A percentile compares a stretch with the other conserved stretches of the same genome.
phyloP scores from a whole-genome alignment of 2,113 vertebrate genomes.

The Eublepharis macularius region DNA sequence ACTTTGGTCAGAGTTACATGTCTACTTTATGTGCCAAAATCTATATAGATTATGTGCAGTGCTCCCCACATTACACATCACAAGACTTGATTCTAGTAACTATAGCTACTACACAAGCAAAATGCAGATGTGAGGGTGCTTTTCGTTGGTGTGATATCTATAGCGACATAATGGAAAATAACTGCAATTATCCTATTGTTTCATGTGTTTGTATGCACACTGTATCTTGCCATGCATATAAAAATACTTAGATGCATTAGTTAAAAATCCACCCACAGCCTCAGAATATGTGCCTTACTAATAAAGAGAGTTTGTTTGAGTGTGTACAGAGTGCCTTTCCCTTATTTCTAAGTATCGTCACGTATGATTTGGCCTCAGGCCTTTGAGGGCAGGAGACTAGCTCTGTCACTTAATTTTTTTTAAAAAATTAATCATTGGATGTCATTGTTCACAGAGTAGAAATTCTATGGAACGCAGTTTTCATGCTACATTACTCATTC shows the following conservation, averaged over 20 bases:
- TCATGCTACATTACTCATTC: constrained; percentile 7
- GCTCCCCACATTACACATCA: not conserved
- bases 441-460: not conserved
- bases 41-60: not conserved
- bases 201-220: not conserved
- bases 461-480: not conserved
- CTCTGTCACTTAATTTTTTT: not conserved
- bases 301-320: not conserved
- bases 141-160: not conserved
- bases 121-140: not conserved
- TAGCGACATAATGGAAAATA: not conserved
- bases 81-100: not conserved
- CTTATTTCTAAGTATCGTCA: not conserved
- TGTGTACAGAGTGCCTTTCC: not conserved
- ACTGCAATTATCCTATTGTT: not conserved
- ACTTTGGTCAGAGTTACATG: not conserved
- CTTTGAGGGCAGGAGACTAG: not conserved
- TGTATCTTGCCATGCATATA: not conserved
- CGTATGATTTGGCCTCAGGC: not conserved
- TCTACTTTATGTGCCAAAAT: not conserved
- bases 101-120: not conserved
- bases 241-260: not conserved
- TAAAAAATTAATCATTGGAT: not conserved
- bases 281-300: not conserved
- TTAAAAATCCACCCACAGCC: not conserved